Conservation (phyloP, 1,140 invertebrate species). For the Drosophila mauritiana region DNA sequence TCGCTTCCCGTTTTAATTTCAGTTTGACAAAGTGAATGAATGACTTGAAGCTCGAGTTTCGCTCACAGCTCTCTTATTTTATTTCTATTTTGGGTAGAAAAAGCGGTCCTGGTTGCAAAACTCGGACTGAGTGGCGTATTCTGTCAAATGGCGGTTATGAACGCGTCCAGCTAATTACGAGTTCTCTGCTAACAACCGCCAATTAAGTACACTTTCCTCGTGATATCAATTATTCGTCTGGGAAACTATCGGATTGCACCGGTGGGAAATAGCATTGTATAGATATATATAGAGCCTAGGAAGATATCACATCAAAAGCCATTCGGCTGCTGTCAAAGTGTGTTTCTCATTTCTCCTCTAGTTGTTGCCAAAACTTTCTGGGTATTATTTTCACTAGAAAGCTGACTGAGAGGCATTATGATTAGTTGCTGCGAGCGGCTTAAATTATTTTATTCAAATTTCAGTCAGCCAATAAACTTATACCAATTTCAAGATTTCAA, state of each 20-base stretch:
- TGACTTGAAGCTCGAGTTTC: slow-evolving; percentile 29
- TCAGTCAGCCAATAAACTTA: no score
- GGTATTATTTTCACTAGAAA: neutral
- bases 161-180: slow-evolving; percentile 26
- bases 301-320: no score
- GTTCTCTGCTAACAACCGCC: slow-evolving; percentile 9
- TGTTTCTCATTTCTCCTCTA: neutral
- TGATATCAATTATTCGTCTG: slow-evolving; percentile 17
- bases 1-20: slow-evolving; percentile 54
- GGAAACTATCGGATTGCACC: slow-evolving; percentile 19
- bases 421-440: neutral
- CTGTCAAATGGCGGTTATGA: slow-evolving; percentile 1
- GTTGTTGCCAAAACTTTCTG: neutral
- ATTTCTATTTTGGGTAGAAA: neutral
- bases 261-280: no score
- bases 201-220: slow-evolving; percentile 22
- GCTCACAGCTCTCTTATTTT: neutral
- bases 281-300: no score
- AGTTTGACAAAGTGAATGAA: slow-evolving; percentile 56
- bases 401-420: neutral
- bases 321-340: no score
- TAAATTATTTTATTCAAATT: neutral
- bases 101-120: neutral
- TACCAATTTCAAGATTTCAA: no score
- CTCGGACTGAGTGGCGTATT: neutral